Conservation (phyloP, 2,797 vertebrate species). For the Etheostoma perlongum region DNA sequence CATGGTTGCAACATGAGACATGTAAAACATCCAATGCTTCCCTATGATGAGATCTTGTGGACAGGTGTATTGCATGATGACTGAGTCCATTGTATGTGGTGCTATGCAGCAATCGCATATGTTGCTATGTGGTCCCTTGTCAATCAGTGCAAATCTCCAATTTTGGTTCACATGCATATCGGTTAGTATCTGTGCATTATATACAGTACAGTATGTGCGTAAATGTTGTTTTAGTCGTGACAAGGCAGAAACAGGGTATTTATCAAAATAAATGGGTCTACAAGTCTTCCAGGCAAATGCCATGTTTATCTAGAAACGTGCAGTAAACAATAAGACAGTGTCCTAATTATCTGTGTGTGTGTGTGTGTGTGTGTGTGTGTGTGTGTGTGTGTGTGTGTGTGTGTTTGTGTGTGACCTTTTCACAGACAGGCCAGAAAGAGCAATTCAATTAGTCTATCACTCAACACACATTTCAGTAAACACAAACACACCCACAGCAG, state of each 20-base stretch:
- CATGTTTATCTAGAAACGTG: conserved; percentile 24
- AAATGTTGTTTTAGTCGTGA: background rate
- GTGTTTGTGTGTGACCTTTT: conserved; percentile 50
- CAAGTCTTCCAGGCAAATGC: background rate
- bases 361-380: too few relatives aligned
- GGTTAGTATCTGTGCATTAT: background rate
- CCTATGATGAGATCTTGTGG: background rate
- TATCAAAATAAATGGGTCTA: background rate
- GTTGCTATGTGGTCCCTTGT: conserved; percentile 5
- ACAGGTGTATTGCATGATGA: conserved; percentile 3
- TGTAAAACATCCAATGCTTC: background rate
- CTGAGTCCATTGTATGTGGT: conserved; percentile 1
- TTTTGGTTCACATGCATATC: conserved; percentile 3
- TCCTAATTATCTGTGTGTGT: conserved; percentile 10
- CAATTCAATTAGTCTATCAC: conserved; percentile 68
- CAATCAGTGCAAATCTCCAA: conserved; percentile 8
- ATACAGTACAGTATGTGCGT: background rate
- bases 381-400: conserved; percentile 4
- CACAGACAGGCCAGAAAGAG: conserved; percentile 56
- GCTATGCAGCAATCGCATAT: conserved; percentile 13
- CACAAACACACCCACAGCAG: conserved; percentile 20
- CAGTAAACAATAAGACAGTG: background rate
- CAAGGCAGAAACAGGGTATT: background rate
- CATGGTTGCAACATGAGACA: background rate
- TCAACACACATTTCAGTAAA: conserved; percentile 44